A percentile compares a stretch with the other conserved stretches of the same genome.
Evolutionary conservation across 2,888 invertebrate species (phyloP).

Genomic region (Enchytraeus crypticus): DNA sequence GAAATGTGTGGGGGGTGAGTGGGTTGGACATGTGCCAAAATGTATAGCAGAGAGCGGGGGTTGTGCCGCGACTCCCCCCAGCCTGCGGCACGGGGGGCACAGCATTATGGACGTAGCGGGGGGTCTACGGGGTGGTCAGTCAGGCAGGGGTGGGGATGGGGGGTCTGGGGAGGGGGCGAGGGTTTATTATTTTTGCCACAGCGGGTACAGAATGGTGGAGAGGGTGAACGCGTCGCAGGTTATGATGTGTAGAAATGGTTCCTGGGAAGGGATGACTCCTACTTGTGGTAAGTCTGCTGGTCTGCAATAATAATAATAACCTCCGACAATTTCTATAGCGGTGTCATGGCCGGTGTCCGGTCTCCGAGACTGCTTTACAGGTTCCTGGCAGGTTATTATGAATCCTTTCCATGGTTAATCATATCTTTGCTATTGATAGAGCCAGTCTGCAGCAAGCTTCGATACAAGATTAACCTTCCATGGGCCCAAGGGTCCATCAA

Average conservation of each 20-base stretch:
- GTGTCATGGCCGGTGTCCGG: too few species aligned
- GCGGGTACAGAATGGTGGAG: constrained; percentile 11
- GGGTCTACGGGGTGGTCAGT: not conserved
- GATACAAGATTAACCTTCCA: too few species aligned
- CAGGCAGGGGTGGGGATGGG: not conserved
- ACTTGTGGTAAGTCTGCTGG: constrained; percentile 14
- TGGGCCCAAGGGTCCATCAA: too few species aligned
- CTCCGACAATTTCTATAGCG: too few species aligned
- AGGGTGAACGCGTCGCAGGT: constrained; percentile 4
- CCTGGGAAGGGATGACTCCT: constrained; percentile 17
- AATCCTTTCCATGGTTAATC: too few species aligned
- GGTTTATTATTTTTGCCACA: constrained; percentile 17
- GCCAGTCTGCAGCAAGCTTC: too few species aligned
- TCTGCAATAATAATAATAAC: too few species aligned
- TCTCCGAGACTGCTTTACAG: too few species aligned
- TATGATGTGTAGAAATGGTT: constrained; percentile 11
- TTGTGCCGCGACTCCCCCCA: constrained; percentile 7
- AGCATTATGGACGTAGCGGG: not conserved
- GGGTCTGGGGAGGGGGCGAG: constrained; percentile 9
- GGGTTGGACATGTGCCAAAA: constrained; percentile 14
- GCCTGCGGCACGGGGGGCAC: constrained; percentile 9
- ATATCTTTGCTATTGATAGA: too few species aligned
- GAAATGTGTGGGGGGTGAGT: constrained; percentile 11
- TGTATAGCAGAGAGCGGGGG: constrained; percentile 8
- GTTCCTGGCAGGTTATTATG: too few species aligned